Base-by-base conservation (phyloP, 2,888 invertebrate species). In the Nomada ruficornis region DNA sequence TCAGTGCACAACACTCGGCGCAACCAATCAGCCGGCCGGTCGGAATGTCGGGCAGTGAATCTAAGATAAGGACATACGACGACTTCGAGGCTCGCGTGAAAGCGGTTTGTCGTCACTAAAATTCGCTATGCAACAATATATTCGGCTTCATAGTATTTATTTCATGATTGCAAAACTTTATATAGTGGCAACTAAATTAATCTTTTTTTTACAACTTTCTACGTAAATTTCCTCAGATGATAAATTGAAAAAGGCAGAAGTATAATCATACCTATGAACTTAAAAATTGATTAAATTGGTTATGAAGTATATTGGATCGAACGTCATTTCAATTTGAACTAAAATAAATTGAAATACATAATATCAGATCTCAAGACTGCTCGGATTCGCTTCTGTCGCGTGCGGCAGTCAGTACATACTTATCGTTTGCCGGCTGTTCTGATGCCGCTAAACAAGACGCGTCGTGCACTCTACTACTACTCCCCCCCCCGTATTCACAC, bases 401-500 rank as follows among this genome's bases (percentile, higher is more conserved):
- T 87, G 86, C 81, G 82, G 79, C 76, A 84, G 83, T 83, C 79
- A 71, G 75, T 84, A n/a, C n/a, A n/a, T n/a, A 80, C 83, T 87
- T 79, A 86, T 83, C 84, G 85, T 80, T 83, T 72, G 81, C 68
- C 85, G 80, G 86, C 80, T 87, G 86, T 90, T 88, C 83, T 77
- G 83, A 86, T 88, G 87, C 83, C 81, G 85, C 85, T 86, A 88
- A 90, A 91, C 87, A 87, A 88, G 86, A 88, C 85, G 86, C 85
- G 84, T 84, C 83, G 80, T 86, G 81, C 82, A 82, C 82, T 85
- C 79, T 80, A 76, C 76, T 54, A 36, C 54, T 54, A 54, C 54
- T 76, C 71, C 79, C 77, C 67, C 77, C 76, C 75, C 71, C 77
- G 59, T 57, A 78, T 69, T 54, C 77, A 76, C 54, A 64, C 71